phyloP scores from a whole-genome alignment of 2,113 vertebrate genomes.

The Macrotus californicus region DNA sequence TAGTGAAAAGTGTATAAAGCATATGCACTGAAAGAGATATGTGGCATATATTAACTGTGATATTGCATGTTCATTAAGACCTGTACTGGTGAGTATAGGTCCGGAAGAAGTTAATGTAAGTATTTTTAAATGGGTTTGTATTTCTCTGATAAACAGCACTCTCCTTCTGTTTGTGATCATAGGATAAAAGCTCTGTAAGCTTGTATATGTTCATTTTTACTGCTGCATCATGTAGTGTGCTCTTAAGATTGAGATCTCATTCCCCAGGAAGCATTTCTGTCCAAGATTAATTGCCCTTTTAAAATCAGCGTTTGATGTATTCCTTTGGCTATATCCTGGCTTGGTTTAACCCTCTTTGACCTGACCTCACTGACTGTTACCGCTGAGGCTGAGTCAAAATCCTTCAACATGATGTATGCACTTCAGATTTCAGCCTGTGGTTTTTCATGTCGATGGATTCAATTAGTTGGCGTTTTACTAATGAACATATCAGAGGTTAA shows the following conservation, averaged over 20 bases:
- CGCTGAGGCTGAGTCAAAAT: constrained; percentile 76
- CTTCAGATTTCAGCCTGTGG: constrained; percentile 77
- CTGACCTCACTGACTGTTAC: constrained; percentile 83
- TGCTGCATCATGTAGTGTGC: constrained; percentile 82
- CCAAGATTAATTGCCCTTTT: constrained; percentile 88
- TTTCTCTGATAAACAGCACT: constrained; percentile 83
- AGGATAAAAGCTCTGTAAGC: constrained; percentile 82
- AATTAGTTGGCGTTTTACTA: constrained; percentile 79
- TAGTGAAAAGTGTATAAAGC: constrained; percentile 13
- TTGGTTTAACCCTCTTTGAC: constrained; percentile 85
- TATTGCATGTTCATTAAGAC: constrained; percentile 61
- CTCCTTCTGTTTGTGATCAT: constrained; percentile 85
- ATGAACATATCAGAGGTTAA: constrained; percentile 73
- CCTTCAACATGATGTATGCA: constrained; percentile 81
- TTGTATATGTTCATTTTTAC: constrained; percentile 85
- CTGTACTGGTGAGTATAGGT: constrained; percentile 55
- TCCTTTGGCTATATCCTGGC: constrained; percentile 83
- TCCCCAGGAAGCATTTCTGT: constrained; percentile 85
- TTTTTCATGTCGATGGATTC: constrained; percentile 81
- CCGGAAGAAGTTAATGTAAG: constrained; percentile 80
- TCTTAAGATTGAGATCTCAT: constrained; percentile 86
- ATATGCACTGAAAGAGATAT: background rate
- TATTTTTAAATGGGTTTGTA: constrained; percentile 80
- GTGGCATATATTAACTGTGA: constrained; percentile 28
- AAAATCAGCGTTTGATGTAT: constrained; percentile 86